Evolutionary conservation across 1,140 invertebrate species (phyloP).

Genomic region (Listronotus oregonensis): DNA sequence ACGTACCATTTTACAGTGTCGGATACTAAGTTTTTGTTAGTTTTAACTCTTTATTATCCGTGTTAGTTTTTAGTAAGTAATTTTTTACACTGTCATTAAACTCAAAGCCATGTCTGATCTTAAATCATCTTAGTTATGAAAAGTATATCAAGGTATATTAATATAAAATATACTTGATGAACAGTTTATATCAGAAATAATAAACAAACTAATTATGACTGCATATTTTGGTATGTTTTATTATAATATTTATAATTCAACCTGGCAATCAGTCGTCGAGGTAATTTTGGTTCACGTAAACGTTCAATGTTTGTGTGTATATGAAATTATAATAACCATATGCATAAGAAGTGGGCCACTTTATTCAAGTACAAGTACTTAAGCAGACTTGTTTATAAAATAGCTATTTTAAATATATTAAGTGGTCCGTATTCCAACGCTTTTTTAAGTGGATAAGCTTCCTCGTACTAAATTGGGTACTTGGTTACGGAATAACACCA

Average conservation of each 20-base stretch:
- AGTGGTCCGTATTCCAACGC: slow-evolving; percentile 41
- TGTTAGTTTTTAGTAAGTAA: neutral
- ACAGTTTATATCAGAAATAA: slow-evolving; percentile 40
- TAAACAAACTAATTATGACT: slow-evolving; percentile 39
- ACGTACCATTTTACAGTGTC: no score
- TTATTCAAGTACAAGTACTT: slow-evolving; percentile 52
- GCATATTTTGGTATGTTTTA: slow-evolving; percentile 39
- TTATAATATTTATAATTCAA: slow-evolving; percentile 40
- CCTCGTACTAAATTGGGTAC: slow-evolving; percentile 21
- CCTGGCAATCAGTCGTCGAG: slow-evolving; percentile 36
- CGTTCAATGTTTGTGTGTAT: slow-evolving; percentile 35
- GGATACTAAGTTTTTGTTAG: no score
- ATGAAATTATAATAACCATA: slow-evolving; percentile 54
- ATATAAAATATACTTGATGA: slow-evolving; percentile 29
- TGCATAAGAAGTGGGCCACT: slow-evolving; percentile 51
- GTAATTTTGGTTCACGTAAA: slow-evolving; percentile 38
- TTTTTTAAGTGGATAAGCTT: slow-evolving; percentile 41
- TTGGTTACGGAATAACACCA: slow-evolving; percentile 25
- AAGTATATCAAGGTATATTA: slow-evolving; percentile 25
- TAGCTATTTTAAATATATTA: slow-evolving; percentile 52
- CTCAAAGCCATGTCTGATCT: slow-evolving; percentile 1
- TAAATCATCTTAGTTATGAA: slow-evolving; percentile 27
- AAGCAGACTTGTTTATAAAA: slow-evolving; percentile 53
- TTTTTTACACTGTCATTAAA: slow-evolving; percentile 21
- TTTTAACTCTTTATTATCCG: no score